A percentile compares a stretch with the other conserved stretches of the same genome.
Evolutionary conservation across 1,140 invertebrate species (phyloP).

Genomic region (Drosophila ficusphila): DNA sequence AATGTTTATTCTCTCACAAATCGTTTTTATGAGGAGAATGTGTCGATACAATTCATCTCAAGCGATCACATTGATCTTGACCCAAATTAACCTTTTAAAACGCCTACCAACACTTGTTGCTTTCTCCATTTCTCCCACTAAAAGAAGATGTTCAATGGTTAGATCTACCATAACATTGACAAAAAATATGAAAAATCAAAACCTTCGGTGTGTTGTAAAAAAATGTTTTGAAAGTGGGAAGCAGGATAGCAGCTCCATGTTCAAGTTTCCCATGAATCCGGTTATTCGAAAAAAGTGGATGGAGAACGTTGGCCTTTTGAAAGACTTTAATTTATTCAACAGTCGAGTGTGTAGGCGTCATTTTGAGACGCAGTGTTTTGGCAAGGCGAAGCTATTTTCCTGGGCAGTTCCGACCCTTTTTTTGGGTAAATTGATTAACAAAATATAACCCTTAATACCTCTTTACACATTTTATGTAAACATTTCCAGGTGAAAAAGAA

Average conservation of each 20-base stretch:
- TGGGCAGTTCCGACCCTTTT: slow-evolving; percentile 31
- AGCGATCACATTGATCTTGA: slow-evolving; percentile 9
- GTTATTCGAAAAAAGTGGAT: slow-evolving; percentile 15
- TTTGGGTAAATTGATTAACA: neutral
- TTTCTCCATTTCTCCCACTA: slow-evolving; percentile 42
- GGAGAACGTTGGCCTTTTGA: slow-evolving; percentile 13
- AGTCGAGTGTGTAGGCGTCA: slow-evolving; percentile 25
- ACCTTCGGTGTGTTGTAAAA: slow-evolving; percentile 15
- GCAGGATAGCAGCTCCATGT: slow-evolving; percentile 32
- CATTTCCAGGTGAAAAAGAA: neutral
- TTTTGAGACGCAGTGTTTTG: slow-evolving; percentile 23
- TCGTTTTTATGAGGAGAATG: too few species aligned
- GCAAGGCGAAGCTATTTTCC: slow-evolving; percentile 28
- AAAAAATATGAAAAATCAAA: slow-evolving; percentile 12
- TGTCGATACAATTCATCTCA: neutral
- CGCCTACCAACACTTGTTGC: slow-evolving; percentile 32
- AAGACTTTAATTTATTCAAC: slow-evolving; percentile 16
- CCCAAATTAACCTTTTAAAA: slow-evolving; percentile 13
- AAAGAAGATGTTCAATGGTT: too few species aligned
- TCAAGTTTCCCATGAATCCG: slow-evolving; percentile 30
- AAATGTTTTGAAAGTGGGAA: slow-evolving; percentile 20
- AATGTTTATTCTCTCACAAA: too few species aligned
- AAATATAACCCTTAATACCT: neutral
- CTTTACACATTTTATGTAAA: neutral
- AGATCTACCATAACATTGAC: neutral